Conservation (phyloP, 1,140 invertebrate species). For the Aradophagus sp. region DNA sequence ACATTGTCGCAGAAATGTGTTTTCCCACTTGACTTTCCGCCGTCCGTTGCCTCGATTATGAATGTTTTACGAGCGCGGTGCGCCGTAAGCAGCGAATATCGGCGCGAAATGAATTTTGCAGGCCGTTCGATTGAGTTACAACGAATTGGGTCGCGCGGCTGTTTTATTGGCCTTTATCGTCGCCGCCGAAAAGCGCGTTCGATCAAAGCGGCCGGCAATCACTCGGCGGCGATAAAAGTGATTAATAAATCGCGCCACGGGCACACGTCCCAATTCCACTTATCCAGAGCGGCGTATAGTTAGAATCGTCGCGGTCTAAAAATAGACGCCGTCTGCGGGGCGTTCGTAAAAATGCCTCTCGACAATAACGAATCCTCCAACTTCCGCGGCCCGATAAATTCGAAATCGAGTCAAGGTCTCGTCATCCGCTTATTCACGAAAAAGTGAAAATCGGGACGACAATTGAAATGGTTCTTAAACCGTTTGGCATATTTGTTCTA, state of each 20-base stretch:
- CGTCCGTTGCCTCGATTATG: too few relatives aligned
- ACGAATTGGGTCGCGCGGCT: constrained; percentile 1
- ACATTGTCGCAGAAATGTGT: too few relatives aligned
- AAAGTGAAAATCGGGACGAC: too few relatives aligned
- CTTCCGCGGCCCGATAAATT: constrained; percentile 2
- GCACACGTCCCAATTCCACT: constrained; percentile 11
- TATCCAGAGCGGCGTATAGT: constrained; percentile 10
- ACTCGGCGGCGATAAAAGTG: too few relatives aligned
- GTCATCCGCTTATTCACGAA: background rate
- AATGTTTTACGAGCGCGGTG: too few relatives aligned
- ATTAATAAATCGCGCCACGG: constrained; percentile 1
- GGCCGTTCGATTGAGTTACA: background rate
- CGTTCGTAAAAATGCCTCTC: constrained; percentile 31
- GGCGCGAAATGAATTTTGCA: background rate
- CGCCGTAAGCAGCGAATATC: too few relatives aligned
- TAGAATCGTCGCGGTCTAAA: constrained; percentile 11
- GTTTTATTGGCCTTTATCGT: background rate
- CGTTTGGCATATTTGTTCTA: too few relatives aligned
- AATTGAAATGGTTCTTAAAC: too few relatives aligned
- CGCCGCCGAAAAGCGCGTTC: too few relatives aligned
- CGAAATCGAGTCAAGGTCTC: constrained; percentile 22
- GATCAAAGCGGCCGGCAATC: too few relatives aligned
- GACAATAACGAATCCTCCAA: constrained; percentile 20
- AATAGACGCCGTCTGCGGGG: constrained; percentile 28
- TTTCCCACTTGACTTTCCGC: too few relatives aligned